phyloP scores from a whole-genome alignment of 2,797 vertebrate genomes.

The Manis crassicaudata region DNA sequence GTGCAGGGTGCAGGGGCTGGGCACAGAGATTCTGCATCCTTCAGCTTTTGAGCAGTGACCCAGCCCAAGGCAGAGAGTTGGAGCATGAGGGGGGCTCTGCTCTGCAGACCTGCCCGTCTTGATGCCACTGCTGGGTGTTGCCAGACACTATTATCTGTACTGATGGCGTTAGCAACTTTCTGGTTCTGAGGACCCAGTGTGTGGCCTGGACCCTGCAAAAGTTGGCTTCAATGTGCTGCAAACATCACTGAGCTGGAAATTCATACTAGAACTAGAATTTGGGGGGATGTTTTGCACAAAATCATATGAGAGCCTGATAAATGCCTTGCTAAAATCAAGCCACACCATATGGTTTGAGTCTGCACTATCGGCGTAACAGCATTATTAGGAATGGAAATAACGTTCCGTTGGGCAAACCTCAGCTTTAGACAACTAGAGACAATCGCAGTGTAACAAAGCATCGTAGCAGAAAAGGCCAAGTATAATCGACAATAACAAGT shows the following conservation, averaged over 20 bases:
- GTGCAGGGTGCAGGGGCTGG: too few species aligned
- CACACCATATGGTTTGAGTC: rapidly evolving
- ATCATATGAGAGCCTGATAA: background rate
- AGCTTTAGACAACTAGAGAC: background rate
- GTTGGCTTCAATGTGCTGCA: background rate
- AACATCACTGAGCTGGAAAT: background rate
- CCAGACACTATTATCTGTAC: background rate
- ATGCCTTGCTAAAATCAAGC: background rate
- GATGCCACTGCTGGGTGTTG: background rate
- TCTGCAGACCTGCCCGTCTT: background rate
- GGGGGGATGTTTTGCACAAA: background rate
- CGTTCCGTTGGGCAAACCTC: background rate
- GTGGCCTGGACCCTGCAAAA: background rate
- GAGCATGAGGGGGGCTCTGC: background rate
- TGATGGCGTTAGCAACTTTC: rapidly evolving
- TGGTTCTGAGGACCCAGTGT: background rate
- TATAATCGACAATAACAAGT: constrained; percentile 7
- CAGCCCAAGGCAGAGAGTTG: background rate
- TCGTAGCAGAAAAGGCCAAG: constrained; percentile 41
- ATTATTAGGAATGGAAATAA: background rate
- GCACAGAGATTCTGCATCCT: background rate
- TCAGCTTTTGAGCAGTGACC: background rate
- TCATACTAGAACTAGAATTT: background rate
- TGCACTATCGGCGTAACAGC: background rate
- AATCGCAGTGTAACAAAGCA: constrained; percentile 31